Evolutionary conservation across 2,888 invertebrate species (phyloP).

Genomic region (Cistogaster globosa): DNA sequence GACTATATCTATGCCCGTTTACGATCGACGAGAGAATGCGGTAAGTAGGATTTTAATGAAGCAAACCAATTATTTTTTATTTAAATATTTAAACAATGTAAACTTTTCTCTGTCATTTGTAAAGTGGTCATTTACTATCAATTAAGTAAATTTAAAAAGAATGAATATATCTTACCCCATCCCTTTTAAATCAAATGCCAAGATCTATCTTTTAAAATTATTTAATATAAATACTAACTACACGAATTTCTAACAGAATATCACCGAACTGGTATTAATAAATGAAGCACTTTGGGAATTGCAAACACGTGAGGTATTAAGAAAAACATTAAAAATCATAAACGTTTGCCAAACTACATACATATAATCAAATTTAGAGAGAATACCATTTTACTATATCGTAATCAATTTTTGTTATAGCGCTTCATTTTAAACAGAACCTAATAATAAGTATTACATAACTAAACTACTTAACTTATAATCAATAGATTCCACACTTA

Average conservation of each 20-base stretch:
- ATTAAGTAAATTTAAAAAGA: conserved; percentile 17
- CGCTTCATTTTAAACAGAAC: conserved; percentile 54
- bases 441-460: conserved; percentile 29
- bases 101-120: conserved; percentile 46
- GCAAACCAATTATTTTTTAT: neutral
- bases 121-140: conserved; percentile 30
- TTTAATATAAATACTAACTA: conserved; percentile 80
- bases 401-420: conserved; percentile 79
- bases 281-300: conserved; percentile 97
- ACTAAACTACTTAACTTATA: conserved; percentile 11
- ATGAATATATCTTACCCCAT: conserved; percentile 31
- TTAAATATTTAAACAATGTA: conserved; percentile 26
- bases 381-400: conserved; percentile 69
- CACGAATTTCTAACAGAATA: conserved; percentile 89
- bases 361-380: conserved; percentile 74
- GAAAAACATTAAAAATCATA: conserved; percentile 62
- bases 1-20: conserved; percentile 96
- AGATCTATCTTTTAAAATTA: conserved; percentile 9
- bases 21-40: conserved; percentile 93
- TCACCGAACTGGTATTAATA: conserved; percentile 97
- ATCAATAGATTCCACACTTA: conserved; percentile 28
- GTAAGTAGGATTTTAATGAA: conserved; percentile 84
- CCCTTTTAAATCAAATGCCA: conserved; percentile 25
- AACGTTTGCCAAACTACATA: conserved; percentile 67
- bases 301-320: conserved; percentile 94